phyloP scores from a whole-genome alignment of 2,113 vertebrate genomes.

The Anarrhichthys ocellatus region DNA sequence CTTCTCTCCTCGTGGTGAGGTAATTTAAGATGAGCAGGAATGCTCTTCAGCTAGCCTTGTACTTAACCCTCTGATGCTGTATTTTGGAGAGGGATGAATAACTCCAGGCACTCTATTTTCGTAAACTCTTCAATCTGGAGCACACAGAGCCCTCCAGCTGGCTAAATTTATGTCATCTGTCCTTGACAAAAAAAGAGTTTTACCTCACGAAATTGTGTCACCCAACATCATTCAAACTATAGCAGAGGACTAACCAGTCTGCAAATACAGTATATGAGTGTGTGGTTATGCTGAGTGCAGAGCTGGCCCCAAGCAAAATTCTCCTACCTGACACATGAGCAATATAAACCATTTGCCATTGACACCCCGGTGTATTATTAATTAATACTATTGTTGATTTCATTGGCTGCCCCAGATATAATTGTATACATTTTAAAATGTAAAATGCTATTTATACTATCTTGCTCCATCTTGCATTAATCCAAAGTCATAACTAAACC shows the following conservation, averaged over 20 bases:
- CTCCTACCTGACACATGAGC: not conserved
- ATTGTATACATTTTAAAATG: not conserved
- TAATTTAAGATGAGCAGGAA: conserved; percentile 32
- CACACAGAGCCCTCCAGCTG: conserved; percentile 63
- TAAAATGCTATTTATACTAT: not conserved
- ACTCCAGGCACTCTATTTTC: conserved; percentile 44
- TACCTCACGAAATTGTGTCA: conserved; percentile 10
- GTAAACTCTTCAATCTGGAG: conserved; percentile 61
- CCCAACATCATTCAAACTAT: conserved; percentile 1
- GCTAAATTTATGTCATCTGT: conserved; percentile 43
- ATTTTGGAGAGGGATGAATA: conserved; percentile 43
- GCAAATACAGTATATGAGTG: not conserved
- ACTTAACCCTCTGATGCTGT: conserved; percentile 23
- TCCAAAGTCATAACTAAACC: too few relatives aligned
- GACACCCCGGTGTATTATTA: not conserved
- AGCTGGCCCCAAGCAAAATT: not conserved
- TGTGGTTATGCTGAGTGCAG: not conserved
- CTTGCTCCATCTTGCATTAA: too few relatives aligned
- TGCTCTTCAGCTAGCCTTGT: conserved; percentile 24
- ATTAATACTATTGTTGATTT: not conserved
- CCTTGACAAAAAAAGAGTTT: conserved; percentile 10
- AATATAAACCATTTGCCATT: not conserved
- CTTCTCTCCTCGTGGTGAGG: conserved; percentile 6
- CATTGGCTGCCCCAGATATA: not conserved
- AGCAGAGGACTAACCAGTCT: not conserved